These are phyloP conservation scores for Standfussiana lucernea DNA, from an alignment of 2,888 invertebrate species.

Conservation along the genomic window DNA sequence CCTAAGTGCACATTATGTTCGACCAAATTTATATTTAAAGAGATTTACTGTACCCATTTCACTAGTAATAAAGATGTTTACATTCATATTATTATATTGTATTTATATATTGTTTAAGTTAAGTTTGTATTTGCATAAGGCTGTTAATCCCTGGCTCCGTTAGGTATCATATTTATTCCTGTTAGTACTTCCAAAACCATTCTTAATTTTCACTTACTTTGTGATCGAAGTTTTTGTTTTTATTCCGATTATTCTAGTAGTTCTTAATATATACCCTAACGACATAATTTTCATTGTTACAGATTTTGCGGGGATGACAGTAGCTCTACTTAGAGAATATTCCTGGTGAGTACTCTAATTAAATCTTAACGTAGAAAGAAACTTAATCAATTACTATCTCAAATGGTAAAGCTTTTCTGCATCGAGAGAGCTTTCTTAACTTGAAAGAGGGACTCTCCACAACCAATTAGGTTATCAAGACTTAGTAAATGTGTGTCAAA, in stretches of 20 bases:
- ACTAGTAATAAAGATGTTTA: too few relatives aligned
- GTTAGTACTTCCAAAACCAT: too few relatives aligned
- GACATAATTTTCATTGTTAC: constrained; percentile 75
- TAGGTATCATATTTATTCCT: too few relatives aligned
- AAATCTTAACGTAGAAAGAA: not conserved
- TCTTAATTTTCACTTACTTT: too few relatives aligned
- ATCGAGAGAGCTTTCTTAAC: not conserved
- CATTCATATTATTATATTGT: too few relatives aligned
- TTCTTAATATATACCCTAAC: constrained; percentile 17
- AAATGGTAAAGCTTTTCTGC: not conserved
- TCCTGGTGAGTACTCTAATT: constrained; percentile 81
- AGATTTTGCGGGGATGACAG: constrained; percentile 84
- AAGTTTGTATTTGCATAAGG: too few relatives aligned
- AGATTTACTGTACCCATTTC: too few relatives aligned
- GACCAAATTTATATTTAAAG: too few relatives aligned
- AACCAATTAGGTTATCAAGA: constrained; percentile 27
- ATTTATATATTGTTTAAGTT: too few relatives aligned
- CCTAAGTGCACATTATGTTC: too few relatives aligned
- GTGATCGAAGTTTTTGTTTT: not conserved
- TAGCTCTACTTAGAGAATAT: constrained; percentile 68
- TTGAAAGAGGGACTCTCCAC: not conserved
- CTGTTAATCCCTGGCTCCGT: too few relatives aligned
- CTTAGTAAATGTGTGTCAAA: constrained; percentile 41
- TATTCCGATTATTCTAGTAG: not conserved
- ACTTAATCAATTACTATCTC: not conserved